These are phyloP conservation scores for Schizopygopsis pylzovi DNA, from an alignment of 2,797 vertebrate genomes.

Conservation along the genomic window DNA sequence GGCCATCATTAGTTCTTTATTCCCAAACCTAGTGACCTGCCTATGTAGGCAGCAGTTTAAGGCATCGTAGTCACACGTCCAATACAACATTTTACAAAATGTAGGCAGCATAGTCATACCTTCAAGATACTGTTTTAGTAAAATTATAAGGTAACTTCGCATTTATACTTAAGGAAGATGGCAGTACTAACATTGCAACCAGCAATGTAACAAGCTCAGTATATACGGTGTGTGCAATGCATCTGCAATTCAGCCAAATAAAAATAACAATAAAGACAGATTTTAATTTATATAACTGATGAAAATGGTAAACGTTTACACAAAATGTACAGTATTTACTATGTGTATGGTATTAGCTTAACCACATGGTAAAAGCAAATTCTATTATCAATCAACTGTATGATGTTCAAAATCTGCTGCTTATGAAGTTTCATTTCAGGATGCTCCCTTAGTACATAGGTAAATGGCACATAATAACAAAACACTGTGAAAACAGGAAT, in stretches of 20 bases:
- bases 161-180: background rate
- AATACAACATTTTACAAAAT: background rate
- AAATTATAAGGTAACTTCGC: background rate
- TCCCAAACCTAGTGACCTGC: background rate
- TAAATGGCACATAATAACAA: background rate
- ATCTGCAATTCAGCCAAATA: background rate
- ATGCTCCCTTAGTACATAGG: background rate
- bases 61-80: background rate
- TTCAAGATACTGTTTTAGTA: background rate
- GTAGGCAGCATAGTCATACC: background rate
- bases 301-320: background rate
- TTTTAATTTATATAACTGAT: too few relatives aligned
- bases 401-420: background rate
- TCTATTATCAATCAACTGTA: background rate
- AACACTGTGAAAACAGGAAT: background rate
- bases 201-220: background rate
- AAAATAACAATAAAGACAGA: background rate
- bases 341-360: background rate
- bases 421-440: background rate
- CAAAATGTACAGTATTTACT: background rate
- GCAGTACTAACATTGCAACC: background rate
- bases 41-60: background rate
- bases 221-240: background rate
- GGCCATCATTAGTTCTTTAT: background rate
- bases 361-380: too few relatives aligned